Conservation (phyloP, 2,888 invertebrate genomes). For the Campoplex nolae region DNA sequence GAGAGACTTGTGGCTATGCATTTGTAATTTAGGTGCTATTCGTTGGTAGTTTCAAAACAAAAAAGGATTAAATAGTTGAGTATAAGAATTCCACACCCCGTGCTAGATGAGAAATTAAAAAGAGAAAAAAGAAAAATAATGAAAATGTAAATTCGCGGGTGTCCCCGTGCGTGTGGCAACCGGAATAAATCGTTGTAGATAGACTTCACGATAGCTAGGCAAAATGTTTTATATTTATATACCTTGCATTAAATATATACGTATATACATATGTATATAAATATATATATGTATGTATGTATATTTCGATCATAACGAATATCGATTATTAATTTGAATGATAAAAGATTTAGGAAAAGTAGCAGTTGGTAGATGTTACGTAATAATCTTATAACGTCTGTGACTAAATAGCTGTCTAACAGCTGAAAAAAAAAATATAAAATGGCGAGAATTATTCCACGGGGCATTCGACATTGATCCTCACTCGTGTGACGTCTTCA, state of each 20-base stretch:
- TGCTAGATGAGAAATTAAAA: slow-evolving; percentile 14
- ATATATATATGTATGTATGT: slow-evolving; percentile 65
- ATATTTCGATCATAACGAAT: slow-evolving; percentile 23
- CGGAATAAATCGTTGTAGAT: slow-evolving; percentile 72
- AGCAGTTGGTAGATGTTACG: slow-evolving; percentile 38
- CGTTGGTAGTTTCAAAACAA: slow-evolving; percentile 71
- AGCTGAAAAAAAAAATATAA: slow-evolving; percentile 1
- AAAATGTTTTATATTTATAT: slow-evolving; percentile 76
- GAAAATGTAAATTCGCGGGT: slow-evolving; percentile 52
- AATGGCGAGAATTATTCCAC: neutral
- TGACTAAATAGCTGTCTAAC: slow-evolving; percentile 15
- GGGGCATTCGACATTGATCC: slow-evolving; percentile 1
- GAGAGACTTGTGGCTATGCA: slow-evolving; percentile 63
- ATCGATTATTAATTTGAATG: slow-evolving; percentile 16
- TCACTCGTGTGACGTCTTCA: neutral
- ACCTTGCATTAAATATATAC: slow-evolving; percentile 57
- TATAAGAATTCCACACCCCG: slow-evolving; percentile 14
- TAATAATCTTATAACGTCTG: slow-evolving; percentile 34
- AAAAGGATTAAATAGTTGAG: slow-evolving; percentile 22
- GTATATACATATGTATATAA: slow-evolving; percentile 56
- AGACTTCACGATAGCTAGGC: slow-evolving; percentile 75
- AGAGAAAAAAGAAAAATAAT: slow-evolving; percentile 42
- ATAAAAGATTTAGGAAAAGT: slow-evolving; percentile 26
- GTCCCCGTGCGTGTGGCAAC: slow-evolving; percentile 44
- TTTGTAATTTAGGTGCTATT: slow-evolving; percentile 77